phyloP scores from a whole-genome alignment of 2,113 vertebrate species.

The Passer montanus region DNA sequence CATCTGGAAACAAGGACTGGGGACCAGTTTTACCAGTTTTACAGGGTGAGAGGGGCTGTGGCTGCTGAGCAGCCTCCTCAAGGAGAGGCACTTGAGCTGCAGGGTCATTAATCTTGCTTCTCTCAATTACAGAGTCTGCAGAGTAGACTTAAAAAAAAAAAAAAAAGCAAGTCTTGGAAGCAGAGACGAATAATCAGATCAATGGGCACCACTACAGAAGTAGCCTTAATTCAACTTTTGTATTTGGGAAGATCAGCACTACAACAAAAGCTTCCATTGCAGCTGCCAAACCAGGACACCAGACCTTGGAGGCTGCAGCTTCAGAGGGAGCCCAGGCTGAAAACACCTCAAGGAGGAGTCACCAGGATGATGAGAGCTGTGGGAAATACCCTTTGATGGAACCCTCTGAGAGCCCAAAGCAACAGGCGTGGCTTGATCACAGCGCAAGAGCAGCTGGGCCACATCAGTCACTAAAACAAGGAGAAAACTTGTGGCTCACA shows the following conservation, averaged over 20 bases:
- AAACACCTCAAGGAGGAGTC: background rate
- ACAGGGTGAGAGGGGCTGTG: background rate
- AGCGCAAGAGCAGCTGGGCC: background rate
- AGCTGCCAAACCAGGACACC: background rate
- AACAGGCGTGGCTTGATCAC: background rate
- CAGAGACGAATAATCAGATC: background rate
- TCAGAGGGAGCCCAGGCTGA: background rate
- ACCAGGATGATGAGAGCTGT: background rate
- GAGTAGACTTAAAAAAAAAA: background rate
- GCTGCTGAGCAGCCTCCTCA: background rate
- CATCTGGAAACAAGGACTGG: background rate
- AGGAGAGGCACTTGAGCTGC: background rate
- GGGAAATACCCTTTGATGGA: background rate
- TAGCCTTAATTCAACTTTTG: background rate
- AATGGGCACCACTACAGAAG: background rate
- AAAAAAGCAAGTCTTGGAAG: background rate
- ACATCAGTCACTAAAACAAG: background rate
- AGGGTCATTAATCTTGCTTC: background rate
- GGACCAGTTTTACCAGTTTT: background rate
- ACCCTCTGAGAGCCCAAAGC: background rate
- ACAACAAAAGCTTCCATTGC: background rate
- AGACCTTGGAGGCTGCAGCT: background rate
- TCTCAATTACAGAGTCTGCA: background rate
- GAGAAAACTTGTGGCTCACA: rapidly evolving
- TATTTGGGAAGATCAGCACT: background rate